Evolutionary conservation across 2,797 vertebrate species (phyloP), one percentile per base, ranked within the genome.

Genomic region (Crocidura indochinensis): DNA sequence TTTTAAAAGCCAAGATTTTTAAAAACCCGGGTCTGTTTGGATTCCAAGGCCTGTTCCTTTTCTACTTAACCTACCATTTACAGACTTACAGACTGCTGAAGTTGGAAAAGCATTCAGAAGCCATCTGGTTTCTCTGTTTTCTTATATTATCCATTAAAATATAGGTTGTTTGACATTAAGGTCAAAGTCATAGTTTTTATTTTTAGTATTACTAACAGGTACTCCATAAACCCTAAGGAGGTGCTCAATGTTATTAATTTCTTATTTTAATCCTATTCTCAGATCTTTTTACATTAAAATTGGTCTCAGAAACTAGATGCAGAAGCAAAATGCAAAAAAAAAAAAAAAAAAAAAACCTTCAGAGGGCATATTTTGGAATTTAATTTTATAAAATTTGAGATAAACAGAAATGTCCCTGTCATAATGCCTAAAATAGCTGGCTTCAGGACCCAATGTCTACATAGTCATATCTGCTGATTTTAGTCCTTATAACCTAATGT

Each of bases 211-310:
- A 67, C 80, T 83, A 68, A 87, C 10, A 91, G 31, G 69, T 31
- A 68, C 46, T 80, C 49, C 93, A 38, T 38, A 75, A 92, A 78
- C n/a, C 53, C 65, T 81, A 84, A 86, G 46, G 8, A 80, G 71
- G 31, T 14, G 81, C 60, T 91, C 69, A 81, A 90, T 69, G 86
- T 17, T 85, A 91, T 0, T 84, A 83, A 93, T 91, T 90, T 94
- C 71, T 87, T 91, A 91, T 68, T 83, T 82, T 93, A 93, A 82
- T 88, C 51, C 75, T 90, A 94, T 77, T 93, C 56, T 88, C 65
- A 86, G 44, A 93, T 90, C 68, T 96, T 95, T 93, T 86, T 8
- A 93, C 94, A 92, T 92, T 95, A 93, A 93, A 91, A 91, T 51
- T 73, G 29, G 64, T 73, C 91, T 92, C 51, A 92, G 51, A 93